These are phyloP conservation scores for Stichopus chloronotus DNA, from an alignment of 35 echinoderm and acorn worm genomes.

Conservation along the genomic window DNA sequence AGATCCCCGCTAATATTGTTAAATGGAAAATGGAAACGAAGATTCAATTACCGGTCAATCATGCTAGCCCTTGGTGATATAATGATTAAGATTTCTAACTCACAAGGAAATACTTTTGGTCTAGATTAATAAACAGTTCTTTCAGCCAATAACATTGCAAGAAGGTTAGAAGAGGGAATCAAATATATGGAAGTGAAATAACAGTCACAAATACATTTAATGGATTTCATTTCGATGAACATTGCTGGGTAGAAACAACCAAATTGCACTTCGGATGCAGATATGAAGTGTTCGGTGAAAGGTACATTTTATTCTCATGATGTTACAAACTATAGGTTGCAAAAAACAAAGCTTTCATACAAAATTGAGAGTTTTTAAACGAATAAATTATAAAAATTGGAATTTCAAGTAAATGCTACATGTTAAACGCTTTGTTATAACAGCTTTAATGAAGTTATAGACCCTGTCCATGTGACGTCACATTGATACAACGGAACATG, in stretches of 20 bases:
- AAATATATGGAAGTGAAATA: not conserved
- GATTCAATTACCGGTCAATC: slow-evolving; percentile 29
- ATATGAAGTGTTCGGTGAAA: too few relatives aligned
- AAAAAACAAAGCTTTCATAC: too few relatives aligned
- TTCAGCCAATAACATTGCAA: not conserved
- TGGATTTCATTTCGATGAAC: not conserved
- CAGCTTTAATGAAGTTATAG: too few relatives aligned
- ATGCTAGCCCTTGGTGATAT: not conserved
- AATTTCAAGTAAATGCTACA: too few relatives aligned
- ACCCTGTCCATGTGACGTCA: too few relatives aligned
- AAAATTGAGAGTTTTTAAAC: too few relatives aligned
- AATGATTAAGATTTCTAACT: not conserved
- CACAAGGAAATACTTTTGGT: not conserved
- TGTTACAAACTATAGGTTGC: too few relatives aligned
- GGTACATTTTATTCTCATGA: too few relatives aligned
- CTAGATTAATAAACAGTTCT: not conserved
- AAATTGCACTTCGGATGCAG: too few relatives aligned
- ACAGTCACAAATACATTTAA: not conserved
- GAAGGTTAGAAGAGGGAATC: not conserved
- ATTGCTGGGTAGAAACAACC: not conserved
- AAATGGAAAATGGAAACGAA: slow-evolving; percentile 36
- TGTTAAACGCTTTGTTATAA: too few relatives aligned
- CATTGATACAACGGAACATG: too few relatives aligned
- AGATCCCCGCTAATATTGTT: slow-evolving; percentile 6
- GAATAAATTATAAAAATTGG: too few relatives aligned